phyloP scores from a whole-genome alignment of 2,113 vertebrate genomes.

The Rhipidura dahli region DNA sequence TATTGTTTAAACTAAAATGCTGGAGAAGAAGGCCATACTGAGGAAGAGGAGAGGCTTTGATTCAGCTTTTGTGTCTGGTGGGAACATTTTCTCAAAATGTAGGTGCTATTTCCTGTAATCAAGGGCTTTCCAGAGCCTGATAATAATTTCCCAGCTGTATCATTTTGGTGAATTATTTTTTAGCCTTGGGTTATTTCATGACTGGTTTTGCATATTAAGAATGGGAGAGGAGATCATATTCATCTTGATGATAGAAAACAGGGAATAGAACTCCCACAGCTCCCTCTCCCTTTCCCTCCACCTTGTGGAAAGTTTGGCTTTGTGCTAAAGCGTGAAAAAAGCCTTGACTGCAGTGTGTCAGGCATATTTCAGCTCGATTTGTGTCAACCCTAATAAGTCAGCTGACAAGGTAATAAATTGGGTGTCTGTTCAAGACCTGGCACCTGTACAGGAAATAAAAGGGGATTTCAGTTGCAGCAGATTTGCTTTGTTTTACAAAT shows the following conservation, averaged over 20 bases:
- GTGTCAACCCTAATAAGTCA: conserved; percentile 77
- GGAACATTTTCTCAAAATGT: conserved; percentile 68
- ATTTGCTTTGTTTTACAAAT: conserved; percentile 68
- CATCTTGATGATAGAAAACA: conserved; percentile 69
- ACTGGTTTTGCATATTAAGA: conserved; percentile 58
- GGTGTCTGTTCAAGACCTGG: conserved; percentile 72
- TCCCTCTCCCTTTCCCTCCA: conserved; percentile 35
- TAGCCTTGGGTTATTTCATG: conserved; percentile 66
- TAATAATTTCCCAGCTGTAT: conserved; percentile 69
- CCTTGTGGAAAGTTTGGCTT: conserved; percentile 68
- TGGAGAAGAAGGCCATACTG: background rate
- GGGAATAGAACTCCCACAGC: conserved; percentile 65
- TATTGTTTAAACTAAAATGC: conserved; percentile 31
- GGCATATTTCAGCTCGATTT: conserved; percentile 73
- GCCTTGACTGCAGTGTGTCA: conserved; percentile 59
- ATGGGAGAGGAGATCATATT: conserved; percentile 61
- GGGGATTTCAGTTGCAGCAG: conserved; percentile 65
- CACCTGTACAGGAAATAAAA: conserved; percentile 79
- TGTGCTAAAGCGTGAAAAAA: conserved; percentile 60
- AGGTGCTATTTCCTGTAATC: conserved; percentile 74
- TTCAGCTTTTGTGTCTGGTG: conserved; percentile 59
- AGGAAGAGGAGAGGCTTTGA: conserved; percentile 43
- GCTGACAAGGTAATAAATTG: conserved; percentile 77
- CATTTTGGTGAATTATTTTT: conserved; percentile 60
- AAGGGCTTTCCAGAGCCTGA: conserved; percentile 64